These are phyloP conservation scores for Silurus lanzhouensis DNA, from an alignment of 2,797 vertebrate genomes.

Conservation along the genomic window DNA sequence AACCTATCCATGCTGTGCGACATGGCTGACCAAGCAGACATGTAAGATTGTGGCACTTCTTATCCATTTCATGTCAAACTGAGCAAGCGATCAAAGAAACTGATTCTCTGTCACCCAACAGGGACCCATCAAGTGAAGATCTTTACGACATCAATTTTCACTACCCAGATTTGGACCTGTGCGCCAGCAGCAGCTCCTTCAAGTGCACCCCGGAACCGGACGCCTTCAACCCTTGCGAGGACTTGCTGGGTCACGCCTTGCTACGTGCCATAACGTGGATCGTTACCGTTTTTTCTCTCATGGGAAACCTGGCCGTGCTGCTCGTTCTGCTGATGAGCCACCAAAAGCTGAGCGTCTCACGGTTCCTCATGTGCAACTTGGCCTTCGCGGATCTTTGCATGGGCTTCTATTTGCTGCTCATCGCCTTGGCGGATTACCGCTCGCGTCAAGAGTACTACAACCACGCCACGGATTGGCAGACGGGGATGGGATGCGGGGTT, in stretches of 20 bases:
- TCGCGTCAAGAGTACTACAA: conserved; percentile 89
- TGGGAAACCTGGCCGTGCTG: conserved; percentile 83
- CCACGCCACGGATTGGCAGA: conserved; percentile 89
- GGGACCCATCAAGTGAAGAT: conserved; percentile 60
- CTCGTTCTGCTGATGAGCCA: conserved; percentile 80
- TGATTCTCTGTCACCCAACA: conserved; percentile 51
- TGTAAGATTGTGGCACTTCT: conserved; percentile 59
- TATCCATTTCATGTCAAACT: background rate
- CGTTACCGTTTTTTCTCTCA: conserved; percentile 80
- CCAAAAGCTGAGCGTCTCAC: conserved; percentile 84
- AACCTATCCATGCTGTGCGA: conserved; percentile 71
- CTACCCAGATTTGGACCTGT: conserved; percentile 75
- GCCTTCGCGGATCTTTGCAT: conserved; percentile 91
- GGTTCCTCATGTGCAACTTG: conserved; percentile 92
- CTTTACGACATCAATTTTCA: conserved; percentile 66
- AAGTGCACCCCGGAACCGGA: conserved; percentile 84
- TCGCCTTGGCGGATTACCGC: conserved; percentile 82
- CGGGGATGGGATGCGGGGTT: conserved; percentile 78
- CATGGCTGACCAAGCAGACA: conserved; percentile 51
- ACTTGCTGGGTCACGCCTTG: conserved; percentile 84
- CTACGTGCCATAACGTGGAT: conserved; percentile 87
- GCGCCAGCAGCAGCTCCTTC: conserved; percentile 73
- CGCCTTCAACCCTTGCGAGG: conserved; percentile 89
- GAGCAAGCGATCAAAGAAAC: background rate
- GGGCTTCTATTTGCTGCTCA: conserved; percentile 89